A percentile compares a stretch with the other conserved stretches of the same genome.
phyloP scores from a whole-genome alignment of 2,888 invertebrate genomes.

The Drosophila silvestris region DNA sequence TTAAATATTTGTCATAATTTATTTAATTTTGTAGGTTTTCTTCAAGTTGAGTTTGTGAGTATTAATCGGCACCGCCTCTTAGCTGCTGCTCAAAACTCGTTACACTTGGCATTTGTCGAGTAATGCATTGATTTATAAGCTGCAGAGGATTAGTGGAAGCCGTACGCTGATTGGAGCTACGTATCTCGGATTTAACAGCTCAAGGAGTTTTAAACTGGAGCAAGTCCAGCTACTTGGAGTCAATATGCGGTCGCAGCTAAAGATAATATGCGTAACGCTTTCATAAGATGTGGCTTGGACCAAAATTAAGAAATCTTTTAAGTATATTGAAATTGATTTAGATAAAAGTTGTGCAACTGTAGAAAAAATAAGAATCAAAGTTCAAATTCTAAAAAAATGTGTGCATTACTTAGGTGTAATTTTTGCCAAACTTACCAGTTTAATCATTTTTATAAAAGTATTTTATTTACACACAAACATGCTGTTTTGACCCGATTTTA shows the following conservation, averaged over 20 bases:
- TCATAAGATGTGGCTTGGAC: not conserved
- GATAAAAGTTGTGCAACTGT: not conserved
- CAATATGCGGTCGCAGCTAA: slow-evolving; percentile 16
- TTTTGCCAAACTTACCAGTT: not conserved
- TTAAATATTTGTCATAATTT: slow-evolving; percentile 73
- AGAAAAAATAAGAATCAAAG: not conserved
- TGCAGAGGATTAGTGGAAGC: slow-evolving; percentile 33
- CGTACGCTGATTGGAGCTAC: slow-evolving; percentile 34
- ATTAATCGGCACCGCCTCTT: slow-evolving; percentile 12
- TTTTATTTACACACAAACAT: slow-evolving; percentile 3
- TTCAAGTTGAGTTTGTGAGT: slow-evolving; percentile 48
- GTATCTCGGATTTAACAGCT: slow-evolving; percentile 20
- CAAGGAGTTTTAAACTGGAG: slow-evolving; percentile 30
- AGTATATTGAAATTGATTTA: not conserved
- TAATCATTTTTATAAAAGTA: not conserved
- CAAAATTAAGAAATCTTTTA: slow-evolving; percentile 1
- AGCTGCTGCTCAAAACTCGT: slow-evolving; percentile 41
- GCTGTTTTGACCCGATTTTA: slow-evolving; percentile 4
- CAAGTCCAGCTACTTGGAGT: slow-evolving; percentile 22
- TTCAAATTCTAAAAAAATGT: not conserved
- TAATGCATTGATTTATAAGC: slow-evolving; percentile 38
- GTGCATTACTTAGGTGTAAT: no score
- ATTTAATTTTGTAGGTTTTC: slow-evolving; percentile 67
- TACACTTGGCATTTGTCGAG: slow-evolving; percentile 43
- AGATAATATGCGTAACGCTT: slow-evolving; percentile 17